phyloP scores from a whole-genome alignment of 2,113 vertebrate genomes.

The Lepus americanus region DNA sequence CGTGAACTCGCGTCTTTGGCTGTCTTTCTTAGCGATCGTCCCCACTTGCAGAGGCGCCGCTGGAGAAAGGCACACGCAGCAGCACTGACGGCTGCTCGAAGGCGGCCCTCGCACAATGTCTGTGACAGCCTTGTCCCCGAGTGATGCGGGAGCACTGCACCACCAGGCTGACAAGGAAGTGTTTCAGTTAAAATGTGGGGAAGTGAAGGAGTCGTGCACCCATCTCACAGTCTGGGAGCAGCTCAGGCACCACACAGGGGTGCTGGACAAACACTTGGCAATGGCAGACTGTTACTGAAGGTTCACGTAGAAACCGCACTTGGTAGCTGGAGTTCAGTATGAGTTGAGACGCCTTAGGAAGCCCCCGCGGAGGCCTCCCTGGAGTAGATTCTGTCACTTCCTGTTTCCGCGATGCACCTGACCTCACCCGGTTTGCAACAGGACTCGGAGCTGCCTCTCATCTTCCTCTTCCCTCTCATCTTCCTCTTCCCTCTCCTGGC shows the following conservation, averaged over 20 bases:
- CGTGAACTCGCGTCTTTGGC: background rate
- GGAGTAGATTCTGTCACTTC: no score
- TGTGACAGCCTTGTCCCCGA: no score
- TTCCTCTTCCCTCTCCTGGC: background rate
- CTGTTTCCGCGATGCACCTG: background rate
- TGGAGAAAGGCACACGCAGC: background rate
- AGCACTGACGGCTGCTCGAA: background rate
- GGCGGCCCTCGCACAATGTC: background rate
- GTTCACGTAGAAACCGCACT: rapidly evolving
- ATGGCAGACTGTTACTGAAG: background rate
- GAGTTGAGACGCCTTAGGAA: background rate
- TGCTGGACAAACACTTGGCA: rapidly evolving
- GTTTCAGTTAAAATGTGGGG: background rate
- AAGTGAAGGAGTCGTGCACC: no score
- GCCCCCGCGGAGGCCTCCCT: rapidly evolving
- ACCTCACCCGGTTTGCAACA: background rate
- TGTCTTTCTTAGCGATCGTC: background rate
- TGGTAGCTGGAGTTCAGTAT: background rate
- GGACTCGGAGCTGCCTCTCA: background rate
- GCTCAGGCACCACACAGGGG: no score
- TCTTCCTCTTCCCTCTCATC: background rate
- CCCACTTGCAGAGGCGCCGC: no score
- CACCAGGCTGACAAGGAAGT: no score
- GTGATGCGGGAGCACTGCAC: background rate
- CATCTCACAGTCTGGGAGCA: no score